These are phyloP conservation scores for Eutrigla gurnardus DNA, from an alignment of 2,797 vertebrate species.

Conservation along the genomic window DNA sequence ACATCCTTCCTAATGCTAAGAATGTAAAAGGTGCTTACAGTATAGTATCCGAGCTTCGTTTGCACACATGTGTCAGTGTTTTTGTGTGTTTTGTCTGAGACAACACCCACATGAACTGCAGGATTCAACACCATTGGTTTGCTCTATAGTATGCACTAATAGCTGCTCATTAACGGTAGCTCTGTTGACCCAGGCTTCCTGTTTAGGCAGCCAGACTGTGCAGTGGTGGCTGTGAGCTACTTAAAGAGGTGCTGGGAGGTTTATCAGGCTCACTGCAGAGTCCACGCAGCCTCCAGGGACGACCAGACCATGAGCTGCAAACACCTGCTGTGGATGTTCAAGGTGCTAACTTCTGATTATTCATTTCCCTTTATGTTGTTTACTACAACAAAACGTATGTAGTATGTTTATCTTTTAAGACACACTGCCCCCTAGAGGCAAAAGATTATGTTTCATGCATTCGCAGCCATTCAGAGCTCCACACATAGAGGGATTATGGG, in stretches of 20 bases:
- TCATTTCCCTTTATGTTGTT: background rate
- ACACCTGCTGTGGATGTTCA: conserved; percentile 91
- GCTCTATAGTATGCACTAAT: background rate
- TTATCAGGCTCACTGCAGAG: conserved; percentile 75
- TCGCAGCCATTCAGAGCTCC: too few species aligned
- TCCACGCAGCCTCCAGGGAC: conserved; percentile 18
- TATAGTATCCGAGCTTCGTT: background rate
- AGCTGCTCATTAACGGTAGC: background rate
- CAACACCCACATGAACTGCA: background rate
- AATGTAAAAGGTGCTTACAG: conserved; percentile 85
- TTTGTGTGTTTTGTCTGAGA: background rate
- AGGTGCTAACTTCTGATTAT: conserved; percentile 75
- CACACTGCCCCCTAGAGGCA: too few species aligned
- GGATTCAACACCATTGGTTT: background rate
- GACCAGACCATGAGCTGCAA: conserved; percentile 85
- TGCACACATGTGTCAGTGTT: background rate
- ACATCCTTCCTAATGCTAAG: conserved; percentile 87
- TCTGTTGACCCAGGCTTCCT: conserved; percentile 72
- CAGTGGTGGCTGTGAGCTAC: conserved; percentile 74
- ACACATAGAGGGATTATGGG: too few species aligned
- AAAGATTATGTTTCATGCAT: too few species aligned
- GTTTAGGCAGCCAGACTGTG: conserved; percentile 77
- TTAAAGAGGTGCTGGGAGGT: conserved; percentile 87
- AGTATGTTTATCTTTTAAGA: too few species aligned
- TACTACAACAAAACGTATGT: background rate